Evolutionary conservation across 2,797 vertebrate genomes (phyloP), one percentile per base, ranked within the genome.

Genomic region (Neoniphon sammara): DNA sequence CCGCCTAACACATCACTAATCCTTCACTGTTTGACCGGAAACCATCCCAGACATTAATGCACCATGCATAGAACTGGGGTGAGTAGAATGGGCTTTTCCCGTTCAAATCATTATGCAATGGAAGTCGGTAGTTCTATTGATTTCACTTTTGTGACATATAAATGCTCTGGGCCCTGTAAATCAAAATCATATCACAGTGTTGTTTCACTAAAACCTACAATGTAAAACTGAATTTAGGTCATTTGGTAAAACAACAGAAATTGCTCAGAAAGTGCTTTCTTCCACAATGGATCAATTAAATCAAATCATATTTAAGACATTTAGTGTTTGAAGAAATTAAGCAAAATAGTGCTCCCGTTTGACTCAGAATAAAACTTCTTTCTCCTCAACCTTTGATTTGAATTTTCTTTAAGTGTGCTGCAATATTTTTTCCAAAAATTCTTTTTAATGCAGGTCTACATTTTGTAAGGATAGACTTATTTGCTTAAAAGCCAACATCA

Each of bases 151-250:
- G 42, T 44, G 34, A 84, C 56, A 73, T 57, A 31, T 36, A 20
- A 73, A 75, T 7, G 44, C 46, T 49, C 54, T 12, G 54, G 62
- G 66, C 56, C 75, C 70, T 68, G 70, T 74, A 78, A 85, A 81
- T 85, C 53, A 78, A 79, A 75, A 69, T 78, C 70, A 80, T 79
- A 62, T 87, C 85, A 90, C 87, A 90, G 88, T 90, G 85, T 75
- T 74, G 55, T 70, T 68, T 67, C 8, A 61, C 21, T 46, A 59
- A 42, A 79, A 53, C 67, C 52, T 2, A 58, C 71, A 66, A 70
- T 62, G 23, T 30, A 55, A 73, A 73, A 77, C 21, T 69, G 25
- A 66, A 36, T 73, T 70, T 23, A 59, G 53, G 49, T 54, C n/a
- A 73, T 66, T 39, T 50, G 34, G 53, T 61, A 20, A 23, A 79